Evolutionary conservation across 2,888 invertebrate species (phyloP).

Genomic region (Trachelus iudaicus): DNA sequence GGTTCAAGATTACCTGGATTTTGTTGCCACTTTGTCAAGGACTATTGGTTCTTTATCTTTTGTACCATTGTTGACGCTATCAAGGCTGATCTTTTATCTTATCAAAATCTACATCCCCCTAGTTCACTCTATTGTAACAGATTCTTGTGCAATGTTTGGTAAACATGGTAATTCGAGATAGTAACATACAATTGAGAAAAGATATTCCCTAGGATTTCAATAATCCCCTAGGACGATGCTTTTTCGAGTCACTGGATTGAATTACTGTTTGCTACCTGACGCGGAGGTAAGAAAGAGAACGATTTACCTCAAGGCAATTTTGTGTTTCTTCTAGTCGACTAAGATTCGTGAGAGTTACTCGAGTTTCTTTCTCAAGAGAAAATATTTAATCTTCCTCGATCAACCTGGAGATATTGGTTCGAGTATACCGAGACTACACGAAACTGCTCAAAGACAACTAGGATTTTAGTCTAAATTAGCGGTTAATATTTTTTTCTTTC

Average conservation of each 20-base stretch:
- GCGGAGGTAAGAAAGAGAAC: neutral
- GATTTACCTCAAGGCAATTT: neutral
- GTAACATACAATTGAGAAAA: neutral
- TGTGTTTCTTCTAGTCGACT: neutral
- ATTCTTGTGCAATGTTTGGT: conserved; percentile 38
- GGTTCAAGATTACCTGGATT: neutral
- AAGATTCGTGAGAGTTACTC: neutral
- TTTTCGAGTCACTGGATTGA: neutral
- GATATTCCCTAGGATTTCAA: neutral
- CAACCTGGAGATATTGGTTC: neutral
- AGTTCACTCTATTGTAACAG: neutral
- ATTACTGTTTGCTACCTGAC: neutral
- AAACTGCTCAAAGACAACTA: neutral
- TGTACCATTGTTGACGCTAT: neutral
- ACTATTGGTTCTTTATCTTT: neutral
- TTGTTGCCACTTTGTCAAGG: neutral
- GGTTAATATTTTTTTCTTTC: neutral
- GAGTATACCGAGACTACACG: neutral
- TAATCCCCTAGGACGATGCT: neutral
- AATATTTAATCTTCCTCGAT: neutral
- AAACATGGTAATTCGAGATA: conserved; percentile 57
- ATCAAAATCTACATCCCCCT: neutral
- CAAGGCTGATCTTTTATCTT: neutral
- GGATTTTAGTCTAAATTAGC: neutral
- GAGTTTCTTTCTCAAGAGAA: neutral